Conservation (phyloP, 2,113 vertebrate species). For the Hypomesus transpacificus region DNA sequence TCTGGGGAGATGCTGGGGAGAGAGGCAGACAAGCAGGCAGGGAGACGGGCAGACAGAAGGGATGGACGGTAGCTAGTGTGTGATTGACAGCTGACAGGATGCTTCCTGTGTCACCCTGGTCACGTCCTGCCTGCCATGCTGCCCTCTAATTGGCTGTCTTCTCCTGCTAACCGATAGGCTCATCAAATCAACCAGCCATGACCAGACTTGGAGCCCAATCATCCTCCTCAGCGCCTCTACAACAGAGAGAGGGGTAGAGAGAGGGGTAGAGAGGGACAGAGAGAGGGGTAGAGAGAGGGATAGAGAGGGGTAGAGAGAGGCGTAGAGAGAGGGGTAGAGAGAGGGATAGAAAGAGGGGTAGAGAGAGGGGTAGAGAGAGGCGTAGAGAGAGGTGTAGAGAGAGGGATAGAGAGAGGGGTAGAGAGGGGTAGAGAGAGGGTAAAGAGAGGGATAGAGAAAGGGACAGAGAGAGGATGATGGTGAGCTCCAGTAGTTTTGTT, state of each 20-base stretch:
- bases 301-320: neutral
- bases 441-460: conserved; percentile 27
- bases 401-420: conserved; percentile 33
- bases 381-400: neutral
- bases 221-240: conserved; percentile 22
- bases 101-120: conserved; percentile 46
- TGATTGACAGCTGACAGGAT: conserved; percentile 59
- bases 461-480: conserved; percentile 29
- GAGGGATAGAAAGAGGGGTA: neutral
- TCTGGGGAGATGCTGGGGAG: neutral
- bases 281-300: neutral
- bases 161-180: conserved; percentile 60
- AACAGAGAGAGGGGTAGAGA: neutral
- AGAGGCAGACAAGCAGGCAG: neutral
- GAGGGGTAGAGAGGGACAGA: neutral
- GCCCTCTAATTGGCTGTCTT: conserved; percentile 68
- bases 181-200: conserved; percentile 64
- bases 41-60: conserved; percentile 17
- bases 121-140: conserved; percentile 54
- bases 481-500: neutral
- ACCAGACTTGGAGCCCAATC: conserved; percentile 56
- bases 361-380: neutral
- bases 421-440: neutral
- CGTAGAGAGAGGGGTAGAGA: neutral
- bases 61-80: neutral